Percentiles rank a stretch among this genome's conserved stretches.
These are phyloP conservation scores for Epinotia ramella DNA, from an alignment of 2,888 invertebrate genomes.

Conservation along the genomic window DNA sequence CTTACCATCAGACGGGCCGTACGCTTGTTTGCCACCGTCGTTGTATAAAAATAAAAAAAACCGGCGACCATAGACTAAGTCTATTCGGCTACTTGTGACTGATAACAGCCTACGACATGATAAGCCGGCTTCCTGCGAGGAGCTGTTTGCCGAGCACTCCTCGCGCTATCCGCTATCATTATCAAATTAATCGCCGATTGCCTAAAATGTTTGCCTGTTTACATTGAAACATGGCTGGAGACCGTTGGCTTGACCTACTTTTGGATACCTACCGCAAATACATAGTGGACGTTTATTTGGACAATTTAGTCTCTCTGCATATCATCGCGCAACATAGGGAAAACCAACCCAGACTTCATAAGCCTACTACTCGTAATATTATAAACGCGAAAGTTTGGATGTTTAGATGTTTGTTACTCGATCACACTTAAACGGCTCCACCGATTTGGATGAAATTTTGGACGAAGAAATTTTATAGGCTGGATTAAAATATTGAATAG, in stretches of 20 bases:
- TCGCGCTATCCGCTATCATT: constrained; percentile 6
- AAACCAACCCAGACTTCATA: background rate
- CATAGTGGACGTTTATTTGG: background rate
- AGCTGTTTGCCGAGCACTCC: constrained; percentile 31
- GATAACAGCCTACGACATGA: constrained; percentile 19
- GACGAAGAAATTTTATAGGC: too few species aligned
- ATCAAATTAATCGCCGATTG: constrained; percentile 22
- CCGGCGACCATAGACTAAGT: background rate
- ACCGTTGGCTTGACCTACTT: constrained; percentile 23
- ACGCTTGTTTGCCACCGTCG: too few species aligned
- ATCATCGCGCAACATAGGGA: background rate
- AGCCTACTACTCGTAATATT: too few species aligned
- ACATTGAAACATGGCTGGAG: constrained; percentile 7
- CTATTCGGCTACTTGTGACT: background rate
- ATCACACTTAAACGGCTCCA: too few species aligned
- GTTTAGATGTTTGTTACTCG: too few species aligned
- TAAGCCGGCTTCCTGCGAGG: constrained; percentile 37
- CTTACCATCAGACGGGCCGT: too few species aligned
- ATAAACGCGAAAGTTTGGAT: too few species aligned
- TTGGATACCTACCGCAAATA: background rate
- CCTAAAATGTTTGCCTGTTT: constrained; percentile 26
- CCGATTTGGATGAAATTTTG: too few species aligned
- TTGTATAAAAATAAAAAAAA: too few species aligned
- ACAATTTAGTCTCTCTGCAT: background rate
- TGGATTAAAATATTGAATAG: too few species aligned